These are phyloP conservation scores for Sturnira hondurensis DNA, from an alignment of 2,113 vertebrate species.

Conservation along the genomic window DNA sequence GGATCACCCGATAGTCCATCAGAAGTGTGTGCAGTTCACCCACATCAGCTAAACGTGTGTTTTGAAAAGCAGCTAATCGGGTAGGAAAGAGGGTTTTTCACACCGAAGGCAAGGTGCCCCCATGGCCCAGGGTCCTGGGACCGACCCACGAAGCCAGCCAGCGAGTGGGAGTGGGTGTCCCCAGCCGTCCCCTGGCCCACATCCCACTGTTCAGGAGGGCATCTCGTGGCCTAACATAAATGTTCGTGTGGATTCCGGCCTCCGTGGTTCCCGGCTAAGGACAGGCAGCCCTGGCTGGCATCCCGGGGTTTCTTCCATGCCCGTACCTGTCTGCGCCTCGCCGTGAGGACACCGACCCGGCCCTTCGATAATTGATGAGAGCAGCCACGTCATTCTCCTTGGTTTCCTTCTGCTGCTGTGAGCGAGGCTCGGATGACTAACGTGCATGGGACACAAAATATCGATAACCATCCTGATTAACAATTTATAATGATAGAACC, in stretches of 20 bases:
- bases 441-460: background rate
- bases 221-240: accelerated
- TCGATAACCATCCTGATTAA: slow-evolving; percentile 11
- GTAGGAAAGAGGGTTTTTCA: background rate
- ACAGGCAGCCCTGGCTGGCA: background rate
- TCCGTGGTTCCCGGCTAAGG: background rate
- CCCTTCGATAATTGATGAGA: slow-evolving; percentile 3
- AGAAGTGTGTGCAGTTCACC: background rate
- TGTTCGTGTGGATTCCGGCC: background rate
- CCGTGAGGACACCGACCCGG: background rate
- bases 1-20: no score
- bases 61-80: background rate
- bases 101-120: accelerated
- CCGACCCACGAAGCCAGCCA: accelerated
- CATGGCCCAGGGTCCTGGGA: accelerated
- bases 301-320: background rate
- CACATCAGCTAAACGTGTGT: background rate
- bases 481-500: background rate
- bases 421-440: slow-evolving; percentile 1
- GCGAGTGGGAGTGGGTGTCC: accelerated
- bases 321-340: background rate
- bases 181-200: accelerated
- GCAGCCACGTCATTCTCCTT: background rate
- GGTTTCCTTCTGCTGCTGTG: background rate
- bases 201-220: accelerated